Evolutionary conservation across 53 echinoderm and acorn worm genomes (phyloP).

Genomic region (Holothuria scabra): DNA sequence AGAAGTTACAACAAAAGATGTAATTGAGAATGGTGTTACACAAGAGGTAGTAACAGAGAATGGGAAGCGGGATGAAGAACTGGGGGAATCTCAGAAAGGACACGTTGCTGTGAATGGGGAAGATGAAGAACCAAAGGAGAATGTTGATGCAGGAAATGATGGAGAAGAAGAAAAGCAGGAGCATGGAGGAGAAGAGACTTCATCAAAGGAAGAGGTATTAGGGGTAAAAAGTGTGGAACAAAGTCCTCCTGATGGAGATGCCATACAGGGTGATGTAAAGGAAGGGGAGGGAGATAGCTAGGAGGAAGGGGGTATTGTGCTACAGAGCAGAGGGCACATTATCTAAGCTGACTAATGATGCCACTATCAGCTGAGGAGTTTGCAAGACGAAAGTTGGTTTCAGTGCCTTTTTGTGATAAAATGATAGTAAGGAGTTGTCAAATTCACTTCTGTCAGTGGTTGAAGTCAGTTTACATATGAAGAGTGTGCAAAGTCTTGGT

Average conservation of each 20-base stretch:
- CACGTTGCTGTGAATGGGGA: neutral
- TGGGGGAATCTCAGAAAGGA: neutral
- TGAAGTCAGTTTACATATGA: no score
- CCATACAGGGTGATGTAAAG: neutral
- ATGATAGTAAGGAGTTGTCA: neutral
- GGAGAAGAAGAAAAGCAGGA: neutral
- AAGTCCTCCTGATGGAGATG: neutral
- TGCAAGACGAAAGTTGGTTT: neutral
- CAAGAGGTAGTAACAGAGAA: neutral
- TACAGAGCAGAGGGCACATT: neutral
- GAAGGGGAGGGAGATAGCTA: neutral
- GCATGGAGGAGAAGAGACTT: neutral
- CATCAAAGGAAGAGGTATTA: neutral
- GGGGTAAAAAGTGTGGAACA: neutral
- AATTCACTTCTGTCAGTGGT: no score
- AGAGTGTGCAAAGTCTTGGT: no score
- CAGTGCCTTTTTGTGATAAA: neutral
- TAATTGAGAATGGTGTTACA: neutral
- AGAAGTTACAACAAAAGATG: neutral
- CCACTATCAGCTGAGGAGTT: neutral
- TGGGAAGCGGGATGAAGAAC: neutral
- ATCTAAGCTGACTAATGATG: no score
- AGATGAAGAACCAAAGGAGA: neutral
- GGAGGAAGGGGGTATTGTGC: neutral
- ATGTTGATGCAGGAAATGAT: neutral